Conservation (phyloP, 2,113 vertebrate genomes). For the Tetrao urogallus region DNA sequence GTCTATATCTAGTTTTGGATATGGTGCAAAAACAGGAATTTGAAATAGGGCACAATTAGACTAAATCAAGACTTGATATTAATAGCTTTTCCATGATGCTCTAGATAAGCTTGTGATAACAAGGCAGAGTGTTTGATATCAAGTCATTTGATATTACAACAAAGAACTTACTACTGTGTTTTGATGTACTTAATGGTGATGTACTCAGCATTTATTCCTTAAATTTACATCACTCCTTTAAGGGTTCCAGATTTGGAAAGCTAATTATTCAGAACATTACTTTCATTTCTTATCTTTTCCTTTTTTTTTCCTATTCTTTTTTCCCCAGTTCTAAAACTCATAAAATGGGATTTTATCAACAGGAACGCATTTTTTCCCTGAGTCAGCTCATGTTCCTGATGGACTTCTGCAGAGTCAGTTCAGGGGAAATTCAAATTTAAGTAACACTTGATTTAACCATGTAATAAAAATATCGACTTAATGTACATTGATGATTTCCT, state of each 20-base stretch:
- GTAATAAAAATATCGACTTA: slow-evolving; percentile 8
- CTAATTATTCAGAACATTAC: not conserved
- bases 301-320: not conserved
- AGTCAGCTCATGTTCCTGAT: not conserved
- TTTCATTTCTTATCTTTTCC: not conserved
- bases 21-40: not conserved
- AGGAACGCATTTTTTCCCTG: not conserved
- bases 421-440: not conserved
- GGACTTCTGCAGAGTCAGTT: not conserved
- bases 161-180: not conserved
- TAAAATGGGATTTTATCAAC: not conserved
- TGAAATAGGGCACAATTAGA: not conserved
- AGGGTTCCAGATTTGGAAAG: not conserved
- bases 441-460: not conserved
- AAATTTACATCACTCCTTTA: not conserved
- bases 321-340: not conserved
- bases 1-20: not conserved
- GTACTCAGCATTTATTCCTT: not conserved
- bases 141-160: not conserved
- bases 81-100: not conserved
- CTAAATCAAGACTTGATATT: not conserved
- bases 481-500: not conserved
- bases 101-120: not conserved
- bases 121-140: not conserved
- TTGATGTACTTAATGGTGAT: not conserved